These are phyloP conservation scores for Hydractinia symbiolongicarpus DNA, from an alignment of 30 jellyfish, hydroid and myxozoan genomes.

Conservation along the genomic window DNA sequence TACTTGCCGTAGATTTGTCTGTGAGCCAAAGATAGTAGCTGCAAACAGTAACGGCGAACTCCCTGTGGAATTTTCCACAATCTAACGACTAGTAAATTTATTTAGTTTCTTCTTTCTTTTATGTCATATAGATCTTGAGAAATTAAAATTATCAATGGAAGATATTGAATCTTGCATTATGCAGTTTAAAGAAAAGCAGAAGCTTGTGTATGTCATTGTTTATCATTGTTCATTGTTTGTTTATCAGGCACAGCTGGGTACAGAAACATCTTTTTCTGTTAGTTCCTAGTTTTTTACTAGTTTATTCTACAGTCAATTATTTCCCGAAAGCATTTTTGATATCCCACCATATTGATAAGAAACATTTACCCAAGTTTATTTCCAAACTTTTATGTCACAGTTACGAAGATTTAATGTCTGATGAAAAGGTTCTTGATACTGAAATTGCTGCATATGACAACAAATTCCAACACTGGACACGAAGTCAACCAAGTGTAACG, in stretches of 20 bases:
- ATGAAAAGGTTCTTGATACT: constrained; percentile 45
- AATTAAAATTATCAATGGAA: constrained; percentile 65
- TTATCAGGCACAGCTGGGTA: background rate
- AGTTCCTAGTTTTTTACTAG: no score
- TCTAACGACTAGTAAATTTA: no score
- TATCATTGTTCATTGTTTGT: background rate
- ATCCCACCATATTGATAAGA: no score
- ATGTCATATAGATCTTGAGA: constrained; percentile 51
- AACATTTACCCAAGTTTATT: no score
- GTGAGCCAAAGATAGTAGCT: no score
- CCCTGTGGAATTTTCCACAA: no score
- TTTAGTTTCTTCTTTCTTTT: no score
- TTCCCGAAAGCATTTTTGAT: no score
- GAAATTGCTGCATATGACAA: constrained; percentile 50
- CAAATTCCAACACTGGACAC: constrained; percentile 63
- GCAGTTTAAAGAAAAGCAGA: constrained; percentile 79
- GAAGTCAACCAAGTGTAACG: constrained; percentile 2
- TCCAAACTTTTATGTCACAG: constrained; percentile 22
- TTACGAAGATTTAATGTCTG: constrained; percentile 63
- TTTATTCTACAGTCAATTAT: no score
- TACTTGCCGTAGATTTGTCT: no score
- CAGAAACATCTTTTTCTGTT: no score
- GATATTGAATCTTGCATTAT: constrained; percentile 68
- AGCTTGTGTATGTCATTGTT: constrained; percentile 49
- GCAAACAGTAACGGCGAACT: no score